Evolutionary conservation across 1,140 invertebrate genomes (phyloP), one percentile per base, ranked within the genome.

Genomic region (Belonocnema kinseyi): DNA sequence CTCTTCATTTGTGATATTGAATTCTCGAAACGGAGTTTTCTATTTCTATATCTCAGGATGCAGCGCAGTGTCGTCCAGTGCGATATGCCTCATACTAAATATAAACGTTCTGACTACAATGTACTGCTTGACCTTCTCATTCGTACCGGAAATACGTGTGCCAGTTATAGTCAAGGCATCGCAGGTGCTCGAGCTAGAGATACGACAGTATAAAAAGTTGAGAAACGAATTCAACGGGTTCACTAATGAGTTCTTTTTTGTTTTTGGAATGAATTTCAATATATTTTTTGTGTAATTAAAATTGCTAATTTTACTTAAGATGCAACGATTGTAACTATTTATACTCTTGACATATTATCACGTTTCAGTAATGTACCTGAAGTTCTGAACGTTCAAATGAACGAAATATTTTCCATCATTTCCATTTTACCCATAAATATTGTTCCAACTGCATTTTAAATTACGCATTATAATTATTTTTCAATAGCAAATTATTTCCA

Each of bases 41-140:
- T 46, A 11, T 61, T 33, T 14, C 61, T 46, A 11, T 66, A 66
- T 66, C 61, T 66, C 12, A 66, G 33, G 19, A 26, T 66, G 52
- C 54, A 61, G 17, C 12, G n/a, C 61, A 46, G 50, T 76, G 56
- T 56, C 52, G 56, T 74, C 51, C 40, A 21, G 50, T 26, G 50
- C 50, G 46, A 53, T 75, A 56, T 53, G 52, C 51, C 70, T 72
- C 73, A 61, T 50, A 71, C 78, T 82, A 83, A 80, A 83, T 83
- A 83, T 83, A 82, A 77, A 72, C 56, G 58, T 53, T 11, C 21
- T 16, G 73, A n/a, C 50, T 26, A 74, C 7, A 72, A 56, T 76
- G 71, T 40, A 74, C 74, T 79, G 74, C 74, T 58, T 83, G 82
- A 83, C 82, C 82, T 83, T 83, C 80, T 74, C 80, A 78, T 77